A percentile compares a stretch with the other conserved stretches of the same genome.
These are phyloP conservation scores for Drosophila anomalata DNA, from an alignment of 2,888 invertebrate species.

Conservation along the genomic window DNA sequence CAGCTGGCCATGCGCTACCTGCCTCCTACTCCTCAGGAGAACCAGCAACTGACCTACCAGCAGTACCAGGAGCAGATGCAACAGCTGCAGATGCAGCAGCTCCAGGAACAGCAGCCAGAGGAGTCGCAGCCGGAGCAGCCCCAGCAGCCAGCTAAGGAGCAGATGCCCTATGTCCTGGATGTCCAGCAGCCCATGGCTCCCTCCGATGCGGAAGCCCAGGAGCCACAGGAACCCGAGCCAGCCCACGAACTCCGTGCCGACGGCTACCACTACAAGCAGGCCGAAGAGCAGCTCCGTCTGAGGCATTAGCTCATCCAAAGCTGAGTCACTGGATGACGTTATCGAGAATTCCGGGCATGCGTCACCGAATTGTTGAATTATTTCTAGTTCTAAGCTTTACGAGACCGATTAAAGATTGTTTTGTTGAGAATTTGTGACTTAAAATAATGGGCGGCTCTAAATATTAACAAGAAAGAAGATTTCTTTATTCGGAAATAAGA, in stretches of 20 bases:
- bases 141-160: conserved; percentile 31
- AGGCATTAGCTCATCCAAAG: conserved; percentile 50
- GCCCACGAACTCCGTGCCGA: conserved; percentile 67
- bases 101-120: conserved; percentile 30
- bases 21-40: conserved; percentile 46
- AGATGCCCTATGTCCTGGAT: conserved; percentile 63
- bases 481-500: too few relatives aligned
- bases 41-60: conserved; percentile 60
- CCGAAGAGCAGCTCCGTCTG: conserved; percentile 58
- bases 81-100: conserved; percentile 42
- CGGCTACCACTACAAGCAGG: conserved; percentile 74
- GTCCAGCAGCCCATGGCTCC: conserved; percentile 68
- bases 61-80: conserved; percentile 65
- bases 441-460: neutral
- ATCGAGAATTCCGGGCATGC: conserved; percentile 1
- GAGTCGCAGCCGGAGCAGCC: conserved; percentile 11
- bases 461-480: neutral
- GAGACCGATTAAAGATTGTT: conserved; percentile 46
- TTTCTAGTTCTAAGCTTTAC: conserved; percentile 53
- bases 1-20: conserved; percentile 50
- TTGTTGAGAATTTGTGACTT: conserved; percentile 9
- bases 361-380: conserved; percentile 50
- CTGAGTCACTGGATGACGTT: conserved; percentile 24
- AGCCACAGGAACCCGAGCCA: conserved; percentile 56
- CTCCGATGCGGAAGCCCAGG: conserved; percentile 56